These are phyloP conservation scores for Corticium candelabrum DNA, from an alignment of 37 sponge, comb jelly and placozoan species.

Conservation along the genomic window DNA sequence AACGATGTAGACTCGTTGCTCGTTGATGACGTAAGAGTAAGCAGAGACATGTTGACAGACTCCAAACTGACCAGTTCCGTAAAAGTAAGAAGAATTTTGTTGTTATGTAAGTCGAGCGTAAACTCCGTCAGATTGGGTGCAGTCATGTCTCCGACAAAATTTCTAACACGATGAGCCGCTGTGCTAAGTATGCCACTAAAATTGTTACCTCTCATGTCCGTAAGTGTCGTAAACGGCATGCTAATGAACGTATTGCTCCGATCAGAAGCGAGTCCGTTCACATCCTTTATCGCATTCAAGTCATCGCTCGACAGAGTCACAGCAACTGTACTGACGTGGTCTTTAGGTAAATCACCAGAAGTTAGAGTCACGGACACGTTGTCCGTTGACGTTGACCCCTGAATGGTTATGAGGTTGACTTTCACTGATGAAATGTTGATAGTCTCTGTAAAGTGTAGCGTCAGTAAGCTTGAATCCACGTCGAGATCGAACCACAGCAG, in stretches of 20 bases:
- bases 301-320: not conserved
- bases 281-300: conserved; percentile 7
- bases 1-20: conserved; percentile 12
- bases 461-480: conserved; percentile 29
- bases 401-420: not conserved
- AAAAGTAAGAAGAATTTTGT: conserved; percentile 5
- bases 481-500: conserved; percentile 40
- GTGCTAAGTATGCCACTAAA: conserved; percentile 11
- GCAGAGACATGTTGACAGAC: conserved; percentile 49
- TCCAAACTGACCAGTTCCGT: conserved; percentile 18
- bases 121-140: conserved; percentile 3
- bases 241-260: not conserved
- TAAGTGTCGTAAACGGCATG: not conserved
- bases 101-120: conserved; percentile 9
- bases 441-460: conserved; percentile 62
- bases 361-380: not conserved
- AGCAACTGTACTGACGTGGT: not conserved
- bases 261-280: not conserved
- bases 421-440: conserved; percentile 27
- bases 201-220: conserved; percentile 16
- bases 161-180: not conserved
- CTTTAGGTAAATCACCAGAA: not conserved
- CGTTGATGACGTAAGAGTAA: conserved; percentile 29
- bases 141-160: conserved; percentile 10
- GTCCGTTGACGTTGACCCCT: not conserved